These are phyloP conservation scores for Hypotaenidia philippensis DNA, from an alignment of 2,797 vertebrate species.

Conservation along the genomic window DNA sequence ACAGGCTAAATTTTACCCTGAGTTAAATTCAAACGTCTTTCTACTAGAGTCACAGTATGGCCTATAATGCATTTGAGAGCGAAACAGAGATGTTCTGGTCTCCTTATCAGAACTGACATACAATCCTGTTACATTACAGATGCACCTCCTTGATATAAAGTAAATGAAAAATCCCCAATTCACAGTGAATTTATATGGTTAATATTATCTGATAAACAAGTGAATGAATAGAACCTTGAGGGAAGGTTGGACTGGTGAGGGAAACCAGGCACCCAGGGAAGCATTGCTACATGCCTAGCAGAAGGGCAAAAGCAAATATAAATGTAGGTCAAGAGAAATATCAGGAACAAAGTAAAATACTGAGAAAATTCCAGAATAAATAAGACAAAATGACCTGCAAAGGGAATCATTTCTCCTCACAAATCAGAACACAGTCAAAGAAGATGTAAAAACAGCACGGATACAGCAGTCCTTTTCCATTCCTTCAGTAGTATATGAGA, in stretches of 20 bases:
- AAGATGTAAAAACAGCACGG: neutral
- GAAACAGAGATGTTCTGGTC: neutral
- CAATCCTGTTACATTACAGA: slow-evolving; percentile 9
- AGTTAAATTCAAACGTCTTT: neutral
- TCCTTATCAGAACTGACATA: slow-evolving; percentile 6
- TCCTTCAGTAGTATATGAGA: neutral
- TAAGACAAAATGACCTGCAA: neutral
- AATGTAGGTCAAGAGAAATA: neutral
- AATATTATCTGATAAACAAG: slow-evolving; percentile 44
- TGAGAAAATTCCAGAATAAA: slow-evolving; percentile 14
- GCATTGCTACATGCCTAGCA: neutral
- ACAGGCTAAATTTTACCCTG: slow-evolving; percentile 17
- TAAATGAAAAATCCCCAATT: slow-evolving; percentile 13
- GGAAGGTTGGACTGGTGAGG: neutral
- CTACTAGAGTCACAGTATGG: neutral
- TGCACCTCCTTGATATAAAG: slow-evolving; percentile 4
- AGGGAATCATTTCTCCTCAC: neutral
- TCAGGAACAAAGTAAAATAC: neutral
- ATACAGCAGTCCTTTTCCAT: neutral
- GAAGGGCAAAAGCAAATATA: neutral
- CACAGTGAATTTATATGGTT: slow-evolving; percentile 16
- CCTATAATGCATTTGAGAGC: neutral
- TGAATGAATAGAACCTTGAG: slow-evolving; percentile 10
- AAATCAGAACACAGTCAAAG: neutral
- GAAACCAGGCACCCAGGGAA: neutral